A percentile compares a stretch with the other conserved stretches of the same genome.
These are phyloP conservation scores for Nannobrachium achirus DNA, from an alignment of 2,113 vertebrate genomes.

Conservation along the genomic window DNA sequence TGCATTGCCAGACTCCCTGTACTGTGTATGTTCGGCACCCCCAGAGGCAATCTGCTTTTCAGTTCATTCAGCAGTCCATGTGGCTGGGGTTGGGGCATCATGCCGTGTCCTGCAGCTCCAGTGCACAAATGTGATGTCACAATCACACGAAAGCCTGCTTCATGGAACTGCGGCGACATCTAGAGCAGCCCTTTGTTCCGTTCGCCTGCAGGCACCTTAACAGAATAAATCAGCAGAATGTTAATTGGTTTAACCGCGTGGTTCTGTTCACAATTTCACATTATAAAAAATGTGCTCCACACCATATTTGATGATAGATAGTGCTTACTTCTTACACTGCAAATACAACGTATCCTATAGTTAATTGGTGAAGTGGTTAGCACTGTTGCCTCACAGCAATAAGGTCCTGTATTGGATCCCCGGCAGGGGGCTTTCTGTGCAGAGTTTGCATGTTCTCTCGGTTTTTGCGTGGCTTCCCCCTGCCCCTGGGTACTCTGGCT, in stretches of 20 bases:
- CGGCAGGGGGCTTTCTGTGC: too few species aligned
- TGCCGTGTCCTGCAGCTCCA: conserved; percentile 47
- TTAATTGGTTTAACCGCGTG: not conserved
- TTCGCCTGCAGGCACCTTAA: conserved; percentile 92
- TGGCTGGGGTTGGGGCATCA: conserved; percentile 28
- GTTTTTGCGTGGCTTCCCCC: too few species aligned
- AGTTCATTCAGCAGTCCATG: conserved; percentile 48
- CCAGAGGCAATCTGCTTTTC: conserved; percentile 55
- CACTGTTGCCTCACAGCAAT: too few species aligned
- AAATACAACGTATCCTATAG: too few species aligned
- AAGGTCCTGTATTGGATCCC: too few species aligned
- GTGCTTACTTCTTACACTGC: too few species aligned
- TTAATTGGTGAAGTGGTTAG: too few species aligned
- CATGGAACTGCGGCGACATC: conserved; percentile 91
- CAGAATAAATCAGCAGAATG: not conserved
- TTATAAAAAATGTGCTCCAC: not conserved
- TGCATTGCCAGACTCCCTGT: conserved; percentile 32
- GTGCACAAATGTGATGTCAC: conserved; percentile 7
- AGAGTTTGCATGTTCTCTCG: too few species aligned
- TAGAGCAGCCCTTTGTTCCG: conserved; percentile 91
- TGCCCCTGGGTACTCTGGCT: too few species aligned
- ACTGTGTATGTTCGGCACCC: conserved; percentile 39
- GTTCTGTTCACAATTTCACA: not conserved
- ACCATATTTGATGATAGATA: not conserved
- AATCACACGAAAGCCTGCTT: conserved; percentile 96